Conservation (phyloP, 1,140 invertebrate genomes). For the Sipha flava region DNA sequence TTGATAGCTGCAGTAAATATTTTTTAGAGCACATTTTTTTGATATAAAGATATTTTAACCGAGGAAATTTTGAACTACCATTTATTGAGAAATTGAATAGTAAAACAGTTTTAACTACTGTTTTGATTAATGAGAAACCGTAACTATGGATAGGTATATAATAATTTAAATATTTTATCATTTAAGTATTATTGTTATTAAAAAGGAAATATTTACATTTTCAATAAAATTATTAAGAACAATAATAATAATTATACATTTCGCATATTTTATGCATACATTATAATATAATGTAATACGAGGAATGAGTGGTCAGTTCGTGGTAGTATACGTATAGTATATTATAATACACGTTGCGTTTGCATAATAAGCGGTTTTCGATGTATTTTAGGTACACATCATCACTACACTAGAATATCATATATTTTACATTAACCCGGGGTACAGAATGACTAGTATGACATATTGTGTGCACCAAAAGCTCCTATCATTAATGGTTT, state of each 20-base stretch:
- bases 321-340: too few species aligned
- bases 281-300: too few species aligned
- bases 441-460: background rate
- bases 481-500: conserved; percentile 9
- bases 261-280: too few species aligned
- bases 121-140: background rate
- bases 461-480: conserved; percentile 14
- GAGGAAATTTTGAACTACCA: background rate
- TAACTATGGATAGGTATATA: background rate
- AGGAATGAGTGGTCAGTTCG: too few species aligned
- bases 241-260: too few species aligned
- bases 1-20: background rate
- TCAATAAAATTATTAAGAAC: too few species aligned
- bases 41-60: background rate
- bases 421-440: background rate
- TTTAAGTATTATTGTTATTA: background rate
- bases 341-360: too few species aligned
- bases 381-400: background rate
- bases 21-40: background rate
- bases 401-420: background rate
- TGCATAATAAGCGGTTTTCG: background rate
- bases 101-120: background rate
- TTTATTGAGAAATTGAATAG: background rate
- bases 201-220: too few species aligned
- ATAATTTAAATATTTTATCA: background rate